Percentiles rank a stretch among this genome's conserved stretches.
Evolutionary conservation across 2,797 vertebrate genomes (phyloP).

Genomic region (Hydrophis major): DNA sequence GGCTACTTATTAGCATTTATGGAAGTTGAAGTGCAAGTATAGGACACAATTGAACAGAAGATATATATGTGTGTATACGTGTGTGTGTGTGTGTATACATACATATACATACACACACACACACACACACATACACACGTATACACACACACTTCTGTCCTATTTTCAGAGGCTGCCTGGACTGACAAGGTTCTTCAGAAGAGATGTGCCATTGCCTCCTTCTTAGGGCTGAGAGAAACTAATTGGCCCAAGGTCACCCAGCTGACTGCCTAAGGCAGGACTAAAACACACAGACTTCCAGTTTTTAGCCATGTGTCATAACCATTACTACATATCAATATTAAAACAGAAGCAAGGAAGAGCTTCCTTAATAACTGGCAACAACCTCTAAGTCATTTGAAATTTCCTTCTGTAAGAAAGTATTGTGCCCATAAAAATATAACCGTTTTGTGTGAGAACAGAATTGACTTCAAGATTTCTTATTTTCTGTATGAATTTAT

Average conservation of each 20-base stretch:
- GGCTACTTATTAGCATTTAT: neutral
- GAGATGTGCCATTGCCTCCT: neutral
- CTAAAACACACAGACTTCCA: neutral
- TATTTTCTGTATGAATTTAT: neutral
- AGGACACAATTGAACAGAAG: too few relatives aligned
- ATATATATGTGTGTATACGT: neutral
- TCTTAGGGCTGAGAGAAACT: neutral
- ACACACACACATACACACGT: accelerated
- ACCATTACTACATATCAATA: neutral
- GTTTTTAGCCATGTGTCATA: neutral
- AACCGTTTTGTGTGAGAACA: neutral
- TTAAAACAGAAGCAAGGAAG: neutral
- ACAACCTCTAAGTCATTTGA: neutral
- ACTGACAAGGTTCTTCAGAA: neutral
- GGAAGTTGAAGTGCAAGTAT: neutral
- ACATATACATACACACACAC: too few relatives aligned
- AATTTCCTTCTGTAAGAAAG: neutral
- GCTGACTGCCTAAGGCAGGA: neutral
- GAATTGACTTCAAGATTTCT: neutral
- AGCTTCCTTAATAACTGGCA: neutral
- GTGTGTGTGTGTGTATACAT: too few relatives aligned
- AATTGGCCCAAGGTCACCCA: neutral
- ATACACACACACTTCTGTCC: neutral
- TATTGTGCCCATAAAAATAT: neutral
- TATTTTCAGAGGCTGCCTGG: neutral